Percentiles rank a stretch among this genome's conserved stretches.
These are phyloP conservation scores for Archips xylosteana DNA, from an alignment of 2,888 invertebrate species.

Conservation along the genomic window DNA sequence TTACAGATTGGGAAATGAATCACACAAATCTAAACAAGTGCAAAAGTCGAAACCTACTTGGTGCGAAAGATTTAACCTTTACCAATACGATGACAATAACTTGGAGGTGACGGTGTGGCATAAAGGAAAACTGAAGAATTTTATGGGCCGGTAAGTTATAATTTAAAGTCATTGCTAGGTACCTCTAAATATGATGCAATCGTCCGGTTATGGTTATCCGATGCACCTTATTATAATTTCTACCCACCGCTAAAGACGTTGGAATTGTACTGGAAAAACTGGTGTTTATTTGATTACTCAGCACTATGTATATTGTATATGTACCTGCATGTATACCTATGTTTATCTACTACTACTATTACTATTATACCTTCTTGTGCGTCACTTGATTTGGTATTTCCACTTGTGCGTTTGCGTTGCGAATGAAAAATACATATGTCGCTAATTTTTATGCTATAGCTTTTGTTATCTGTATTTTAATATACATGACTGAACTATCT, in stretches of 20 bases:
- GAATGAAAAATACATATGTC: neutral
- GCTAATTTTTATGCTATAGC: neutral
- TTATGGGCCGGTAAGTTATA: conserved; percentile 76
- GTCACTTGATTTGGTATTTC: neutral
- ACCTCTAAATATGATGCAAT: neutral
- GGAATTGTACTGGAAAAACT: conserved; percentile 9
- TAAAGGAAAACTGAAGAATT: conserved; percentile 78
- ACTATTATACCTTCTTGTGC: neutral
- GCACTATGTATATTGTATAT: neutral
- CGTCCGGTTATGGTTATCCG: neutral
- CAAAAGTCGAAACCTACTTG: conserved; percentile 72
- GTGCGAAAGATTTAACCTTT: conserved; percentile 77
- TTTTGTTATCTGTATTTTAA: neutral
- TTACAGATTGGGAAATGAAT: conserved; percentile 73
- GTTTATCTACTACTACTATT: neutral
- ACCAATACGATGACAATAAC: conserved; percentile 70
- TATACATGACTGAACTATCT: neutral
- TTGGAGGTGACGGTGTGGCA: conserved; percentile 78
- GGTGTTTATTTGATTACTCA: neutral
- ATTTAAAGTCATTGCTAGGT: conserved; percentile 10
- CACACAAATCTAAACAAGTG: conserved; percentile 76
- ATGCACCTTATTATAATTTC: neutral
- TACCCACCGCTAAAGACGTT: neutral
- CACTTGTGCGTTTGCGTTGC: neutral
- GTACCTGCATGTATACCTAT: no score